phyloP scores from a whole-genome alignment of 2,888 invertebrate species.

The Acleris cristana region DNA sequence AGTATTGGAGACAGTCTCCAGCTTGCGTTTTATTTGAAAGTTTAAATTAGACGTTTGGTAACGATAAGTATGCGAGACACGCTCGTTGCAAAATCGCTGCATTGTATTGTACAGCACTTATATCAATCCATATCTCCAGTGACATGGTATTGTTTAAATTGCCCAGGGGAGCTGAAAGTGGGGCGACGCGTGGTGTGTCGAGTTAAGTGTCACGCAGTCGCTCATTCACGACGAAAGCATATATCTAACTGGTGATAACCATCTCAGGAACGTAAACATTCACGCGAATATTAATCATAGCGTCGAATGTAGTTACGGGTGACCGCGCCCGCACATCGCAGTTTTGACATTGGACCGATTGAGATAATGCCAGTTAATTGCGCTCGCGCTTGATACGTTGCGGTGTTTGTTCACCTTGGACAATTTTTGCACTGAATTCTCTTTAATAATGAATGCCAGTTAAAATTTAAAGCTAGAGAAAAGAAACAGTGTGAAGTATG shows the following conservation, averaged over 20 bases:
- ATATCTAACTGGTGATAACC: slow-evolving; percentile 41
- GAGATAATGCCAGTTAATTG: slow-evolving; percentile 40
- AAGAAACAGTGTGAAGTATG: neutral
- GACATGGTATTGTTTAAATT: slow-evolving; percentile 49
- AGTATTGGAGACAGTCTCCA: slow-evolving; percentile 40
- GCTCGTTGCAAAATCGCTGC: slow-evolving; percentile 43
- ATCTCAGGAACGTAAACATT: slow-evolving; percentile 45
- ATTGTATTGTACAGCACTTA: slow-evolving; percentile 42
- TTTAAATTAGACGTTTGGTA: slow-evolving; percentile 34
- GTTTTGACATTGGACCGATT: slow-evolving; percentile 43
- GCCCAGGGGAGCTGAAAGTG: slow-evolving; percentile 41
- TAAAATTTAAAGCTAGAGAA: slow-evolving; percentile 5
- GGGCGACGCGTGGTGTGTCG: slow-evolving; percentile 43
- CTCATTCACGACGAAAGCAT: slow-evolving; percentile 34
- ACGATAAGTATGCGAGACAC: slow-evolving; percentile 38
- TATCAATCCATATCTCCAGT: slow-evolving; percentile 40
- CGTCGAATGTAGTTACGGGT: slow-evolving; percentile 40
- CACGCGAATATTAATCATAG: slow-evolving; percentile 44
- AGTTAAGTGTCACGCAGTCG: slow-evolving; percentile 45
- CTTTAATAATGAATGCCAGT: slow-evolving; percentile 27
- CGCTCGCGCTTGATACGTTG: slow-evolving; percentile 28
- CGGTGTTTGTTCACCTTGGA: slow-evolving; percentile 43
- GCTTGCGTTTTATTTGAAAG: slow-evolving; percentile 34
- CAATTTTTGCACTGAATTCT: slow-evolving; percentile 40
- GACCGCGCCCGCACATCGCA: slow-evolving; percentile 38